Evolutionary conservation across 2,113 vertebrate species (phyloP).

Genomic region (Aleadryas rufinucha): DNA sequence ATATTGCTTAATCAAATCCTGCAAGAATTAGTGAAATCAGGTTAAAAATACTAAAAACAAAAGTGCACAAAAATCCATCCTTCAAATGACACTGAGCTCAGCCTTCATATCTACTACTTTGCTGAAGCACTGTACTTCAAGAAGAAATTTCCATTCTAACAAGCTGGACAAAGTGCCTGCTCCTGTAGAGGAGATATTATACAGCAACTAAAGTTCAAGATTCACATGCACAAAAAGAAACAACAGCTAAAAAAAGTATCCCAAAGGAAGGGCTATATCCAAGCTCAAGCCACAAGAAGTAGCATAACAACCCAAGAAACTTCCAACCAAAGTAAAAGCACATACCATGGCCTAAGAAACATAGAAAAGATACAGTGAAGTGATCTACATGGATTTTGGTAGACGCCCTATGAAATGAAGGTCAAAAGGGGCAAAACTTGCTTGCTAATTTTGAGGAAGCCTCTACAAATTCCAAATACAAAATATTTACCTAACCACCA

Average conservation of each 20-base stretch:
- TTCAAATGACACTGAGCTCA: background rate
- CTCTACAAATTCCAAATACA: background rate
- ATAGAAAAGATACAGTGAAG: background rate
- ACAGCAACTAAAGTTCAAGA: background rate
- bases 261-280: background rate
- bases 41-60: background rate
- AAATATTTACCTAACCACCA: background rate
- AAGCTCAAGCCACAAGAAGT: background rate
- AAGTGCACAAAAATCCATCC: background rate
- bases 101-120: background rate
- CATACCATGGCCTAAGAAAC: background rate
- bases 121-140: background rate
- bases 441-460: background rate
- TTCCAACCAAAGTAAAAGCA: background rate
- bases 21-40: constrained; percentile 24
- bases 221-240: background rate
- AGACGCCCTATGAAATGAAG: background rate
- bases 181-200: background rate
- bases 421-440: background rate
- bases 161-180: background rate
- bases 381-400: background rate
- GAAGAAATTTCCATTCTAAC: background rate
- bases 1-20: constrained; percentile 91
- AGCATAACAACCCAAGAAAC: background rate
- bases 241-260: background rate